A percentile compares a stretch with the other conserved stretches of the same genome.
These are phyloP conservation scores for Crepidodera aurea DNA, from an alignment of 2,888 invertebrate genomes.

Conservation along the genomic window DNA sequence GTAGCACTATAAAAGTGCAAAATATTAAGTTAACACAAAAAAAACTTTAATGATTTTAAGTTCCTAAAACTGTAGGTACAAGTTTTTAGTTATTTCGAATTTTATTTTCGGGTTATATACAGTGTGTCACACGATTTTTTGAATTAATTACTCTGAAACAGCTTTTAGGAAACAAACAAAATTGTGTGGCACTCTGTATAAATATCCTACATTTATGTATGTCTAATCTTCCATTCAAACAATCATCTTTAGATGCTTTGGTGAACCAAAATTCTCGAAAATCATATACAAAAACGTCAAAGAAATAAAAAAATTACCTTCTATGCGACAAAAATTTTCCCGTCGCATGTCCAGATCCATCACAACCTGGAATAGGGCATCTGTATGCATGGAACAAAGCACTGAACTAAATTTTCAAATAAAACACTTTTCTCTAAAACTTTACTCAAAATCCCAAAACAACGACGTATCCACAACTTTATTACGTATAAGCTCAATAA, in stretches of 20 bases:
- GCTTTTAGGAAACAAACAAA: too few relatives aligned
- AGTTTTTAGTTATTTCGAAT: too few relatives aligned
- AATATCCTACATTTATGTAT: too few relatives aligned
- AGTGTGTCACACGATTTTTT: too few relatives aligned
- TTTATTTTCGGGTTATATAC: too few relatives aligned
- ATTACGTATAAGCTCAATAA: neutral
- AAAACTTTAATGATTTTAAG: neutral
- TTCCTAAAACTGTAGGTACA: neutral
- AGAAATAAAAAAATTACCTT: slow-evolving; percentile 76
- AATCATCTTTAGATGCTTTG: too few relatives aligned
- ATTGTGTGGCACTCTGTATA: too few relatives aligned
- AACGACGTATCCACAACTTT: neutral
- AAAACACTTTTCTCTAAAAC: neutral
- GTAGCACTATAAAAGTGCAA: slow-evolving; percentile 2
- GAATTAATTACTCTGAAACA: too few relatives aligned
- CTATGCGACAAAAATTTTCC: slow-evolving; percentile 98
- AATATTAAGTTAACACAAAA: slow-evolving; percentile 1
- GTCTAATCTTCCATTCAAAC: too few relatives aligned
- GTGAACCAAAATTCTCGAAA: too few relatives aligned
- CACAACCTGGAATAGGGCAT: slow-evolving; percentile 95
- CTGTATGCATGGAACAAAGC: slow-evolving; percentile 71
- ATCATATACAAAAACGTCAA: too few relatives aligned
- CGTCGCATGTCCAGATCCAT: slow-evolving; percentile 97
- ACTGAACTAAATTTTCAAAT: slow-evolving; percentile 14
- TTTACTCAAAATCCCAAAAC: neutral